Evolutionary conservation across 2,113 vertebrate species (phyloP).

Genomic region (Rhineura floridana): DNA sequence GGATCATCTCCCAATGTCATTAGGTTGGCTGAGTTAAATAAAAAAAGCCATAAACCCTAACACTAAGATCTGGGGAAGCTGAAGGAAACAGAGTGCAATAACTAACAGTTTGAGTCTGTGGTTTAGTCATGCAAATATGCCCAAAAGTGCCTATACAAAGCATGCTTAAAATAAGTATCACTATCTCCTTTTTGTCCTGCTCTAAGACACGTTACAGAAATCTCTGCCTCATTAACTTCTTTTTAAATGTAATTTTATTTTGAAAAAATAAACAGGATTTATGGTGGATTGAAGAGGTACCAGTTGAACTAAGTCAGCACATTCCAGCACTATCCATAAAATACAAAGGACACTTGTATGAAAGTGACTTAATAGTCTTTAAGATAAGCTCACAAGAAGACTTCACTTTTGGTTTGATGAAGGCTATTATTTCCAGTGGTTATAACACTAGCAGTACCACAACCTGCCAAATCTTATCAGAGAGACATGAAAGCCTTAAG

Average conservation of each 20-base stretch:
- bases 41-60: neutral
- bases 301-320: neutral
- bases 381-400: neutral
- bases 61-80: neutral
- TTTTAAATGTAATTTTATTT: neutral
- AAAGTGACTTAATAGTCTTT: conserved; percentile 23
- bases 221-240: neutral
- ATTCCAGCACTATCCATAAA: conserved; percentile 32
- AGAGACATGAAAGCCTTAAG: conserved; percentile 37
- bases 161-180: too few species aligned
- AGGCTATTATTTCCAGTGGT: conserved; percentile 31
- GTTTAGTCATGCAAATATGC: neutral
- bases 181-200: neutral
- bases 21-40: neutral
- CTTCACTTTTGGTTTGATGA: conserved; percentile 38
- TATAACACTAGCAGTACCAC: conserved; percentile 12
- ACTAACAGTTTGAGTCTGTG: neutral
- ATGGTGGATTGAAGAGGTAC: neutral
- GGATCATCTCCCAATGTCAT: neutral
- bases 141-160: neutral
- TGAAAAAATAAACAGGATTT: neutral
- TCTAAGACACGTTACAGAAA: neutral
- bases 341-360: neutral
- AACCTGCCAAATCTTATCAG: conserved; percentile 29
- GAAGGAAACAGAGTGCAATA: neutral